Evolutionary conservation across 2,888 invertebrate species (phyloP), one percentile per base, ranked within the genome.

Genomic region (Phengaris alcon): DNA sequence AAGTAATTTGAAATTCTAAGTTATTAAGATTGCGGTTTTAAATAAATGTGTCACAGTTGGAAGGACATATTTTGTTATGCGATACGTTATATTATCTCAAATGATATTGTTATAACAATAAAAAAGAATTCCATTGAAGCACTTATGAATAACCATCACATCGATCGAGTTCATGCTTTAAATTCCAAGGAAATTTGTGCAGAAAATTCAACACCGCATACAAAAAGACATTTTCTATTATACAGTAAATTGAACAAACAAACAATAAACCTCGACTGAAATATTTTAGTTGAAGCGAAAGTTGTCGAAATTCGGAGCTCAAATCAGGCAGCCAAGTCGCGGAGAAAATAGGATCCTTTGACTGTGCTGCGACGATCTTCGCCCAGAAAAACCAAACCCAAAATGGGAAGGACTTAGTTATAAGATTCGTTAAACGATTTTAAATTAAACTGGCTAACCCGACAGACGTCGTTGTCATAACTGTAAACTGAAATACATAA

Each of bases 301-400:
- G 10, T 59, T 64, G 64, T 35, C 64, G 64, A 69, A 69, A 48
- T 48, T 69, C 48, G 6, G 12, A 44, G n/a, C 44, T 48, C 48
- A 46, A 69, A 46, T 69, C 69, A 48, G 48, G 46, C n/a, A 48
- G 48, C 69, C 69, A 69, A 69, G 4, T 69, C 69, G 15, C 69
- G 48, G n/a, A n/a, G 69, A 69, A 69, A 69, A 69, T 69, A 48
- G 69, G n/a, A 48, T 69, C 48, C 15, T 69, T 69, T 48, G 69
- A 15, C 12, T 10, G 15, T n/a, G 15, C 15, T 22, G 59, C 9
- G 9, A 10, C 52, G 59, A 59, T 59, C 15, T 15, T 15, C 22
- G 68, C n/a, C n/a, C n/a, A n/a, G n/a, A 69, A 69, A 69, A 69
- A 69, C 48, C n/a, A 1, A 69, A 69, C 15, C 69, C 9, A n/a